A percentile compares a stretch with the other conserved stretches of the same genome.
phyloP scores from a whole-genome alignment of 92 coral and sea anemone species.

The Chrysogorgia sp. region DNA sequence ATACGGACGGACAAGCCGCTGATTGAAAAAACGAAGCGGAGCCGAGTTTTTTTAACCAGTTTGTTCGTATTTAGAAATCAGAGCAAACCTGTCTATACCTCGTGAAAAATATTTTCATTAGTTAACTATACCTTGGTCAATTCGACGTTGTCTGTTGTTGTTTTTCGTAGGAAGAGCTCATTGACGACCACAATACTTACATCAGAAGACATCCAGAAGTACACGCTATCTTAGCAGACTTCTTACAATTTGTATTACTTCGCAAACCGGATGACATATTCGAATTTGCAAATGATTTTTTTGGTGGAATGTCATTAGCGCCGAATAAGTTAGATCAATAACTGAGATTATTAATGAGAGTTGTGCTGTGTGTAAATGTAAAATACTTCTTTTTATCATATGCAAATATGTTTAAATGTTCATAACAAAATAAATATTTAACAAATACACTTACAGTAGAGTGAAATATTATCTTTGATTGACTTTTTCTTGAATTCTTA shows the following conservation, averaged over 20 bases:
- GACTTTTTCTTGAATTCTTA: too few species aligned
- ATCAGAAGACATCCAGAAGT: constrained; percentile 95
- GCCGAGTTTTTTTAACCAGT: too few species aligned
- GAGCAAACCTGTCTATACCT: background rate
- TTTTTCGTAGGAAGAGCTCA: constrained; percentile 75
- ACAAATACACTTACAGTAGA: too few species aligned
- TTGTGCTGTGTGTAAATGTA: background rate
- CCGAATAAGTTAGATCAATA: constrained; percentile 13
- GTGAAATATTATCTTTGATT: too few species aligned
- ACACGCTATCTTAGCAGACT: constrained; percentile 91
- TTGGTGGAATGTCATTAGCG: constrained; percentile 88
- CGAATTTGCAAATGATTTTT: constrained; percentile 94
- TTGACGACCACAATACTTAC: constrained; percentile 92
- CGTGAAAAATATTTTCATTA: constrained; percentile 3
- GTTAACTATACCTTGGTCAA: background rate
- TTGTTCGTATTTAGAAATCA: too few species aligned
- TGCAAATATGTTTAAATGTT: background rate
- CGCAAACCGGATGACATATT: constrained; percentile 95
- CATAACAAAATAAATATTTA: background rate
- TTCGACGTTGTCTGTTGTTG: too few species aligned
- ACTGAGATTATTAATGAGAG: background rate
- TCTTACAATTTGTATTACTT: constrained; percentile 86
- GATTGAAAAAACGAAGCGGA: too few species aligned
- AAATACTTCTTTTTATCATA: too few species aligned
- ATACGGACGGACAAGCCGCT: too few species aligned